Percentiles rank a stretch among this genome's conserved stretches.
These are phyloP conservation scores for Adelphocoris suturalis DNA, from an alignment of 2,888 invertebrate genomes.

Conservation along the genomic window DNA sequence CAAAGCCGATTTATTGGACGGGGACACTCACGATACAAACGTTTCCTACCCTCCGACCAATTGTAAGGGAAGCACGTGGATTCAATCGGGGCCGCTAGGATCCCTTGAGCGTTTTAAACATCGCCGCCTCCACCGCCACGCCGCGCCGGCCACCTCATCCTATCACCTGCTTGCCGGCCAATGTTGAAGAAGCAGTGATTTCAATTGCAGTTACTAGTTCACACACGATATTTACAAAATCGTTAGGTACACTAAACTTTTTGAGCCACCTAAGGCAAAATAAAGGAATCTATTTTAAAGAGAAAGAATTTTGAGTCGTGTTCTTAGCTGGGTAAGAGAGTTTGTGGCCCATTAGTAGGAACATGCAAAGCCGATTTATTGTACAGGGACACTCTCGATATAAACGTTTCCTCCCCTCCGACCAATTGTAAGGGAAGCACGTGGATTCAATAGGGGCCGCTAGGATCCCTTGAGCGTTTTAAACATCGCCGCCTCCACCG, in stretches of 20 bases:
- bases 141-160: not conserved
- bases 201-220: too few relatives aligned
- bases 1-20: not conserved
- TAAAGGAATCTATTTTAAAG: not conserved
- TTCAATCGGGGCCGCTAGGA: constrained; percentile 24
- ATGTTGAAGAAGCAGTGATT: too few relatives aligned
- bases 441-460: constrained; percentile 48
- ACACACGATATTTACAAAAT: too few relatives aligned
- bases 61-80: constrained; percentile 33
- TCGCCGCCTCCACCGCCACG: not conserved
- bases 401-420: constrained; percentile 15
- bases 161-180: not conserved
- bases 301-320: not conserved
- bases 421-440: constrained; percentile 3
- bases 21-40: not conserved
- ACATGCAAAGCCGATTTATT: not conserved
- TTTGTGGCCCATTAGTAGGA: not conserved
- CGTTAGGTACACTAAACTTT: too few relatives aligned
- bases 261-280: too few relatives aligned
- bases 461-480: constrained; percentile 43
- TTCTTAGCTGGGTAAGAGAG: not conserved
- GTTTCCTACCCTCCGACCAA: constrained; percentile 4
- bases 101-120: constrained; percentile 61
- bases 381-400: not conserved
- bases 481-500: constrained; percentile 11